Evolutionary conservation across 2,888 invertebrate genomes (phyloP), one percentile per base, ranked within the genome.

Genomic region (Oeneis ivallda): DNA sequence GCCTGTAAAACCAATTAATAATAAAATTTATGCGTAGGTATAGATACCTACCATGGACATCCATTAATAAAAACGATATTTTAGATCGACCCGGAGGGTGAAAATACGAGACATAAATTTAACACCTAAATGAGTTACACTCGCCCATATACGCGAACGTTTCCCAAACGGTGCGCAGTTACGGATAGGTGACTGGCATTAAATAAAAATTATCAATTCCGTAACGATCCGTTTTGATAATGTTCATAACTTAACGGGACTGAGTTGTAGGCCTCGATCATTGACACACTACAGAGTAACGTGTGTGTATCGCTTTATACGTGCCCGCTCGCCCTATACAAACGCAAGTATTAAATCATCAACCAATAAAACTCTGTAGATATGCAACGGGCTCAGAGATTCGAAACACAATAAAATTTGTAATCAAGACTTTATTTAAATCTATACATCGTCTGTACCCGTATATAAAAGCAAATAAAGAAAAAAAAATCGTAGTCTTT

Each of bases 171-270:
- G 70, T 69, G 74, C 76, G 75, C 71, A 69, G 69, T 75, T 76
- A 75, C 76, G 79, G 80, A 77, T 78, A 80, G 80, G 76, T 78
- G 79, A 75, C 74, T 69, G 74, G 75, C 76, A 74, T 85, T 86
- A 86, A 86, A 87, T 84, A 85, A 84, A 65, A 83, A 79, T 72
- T 74, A 76, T 79, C 79, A 76, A 83, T 84, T 80, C 81, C 78
- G 86, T 86, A 84, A 80, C 84, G 81, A 74, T 71, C 79, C 81
- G 76, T 85, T 82, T 79, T 75, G 81, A 82, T 87, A 86, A 87
- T 84, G 80, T 82, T 77, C 75, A 79, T 82, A 81, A 81, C 80
- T 85, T 83, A 81, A 78, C 81, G 77, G 73, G 10, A 3, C n/a
- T 2, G 7, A 32, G n/a, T 34, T 34, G 39, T 6, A 41, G 72